Evolutionary conservation across 1,140 invertebrate genomes (phyloP).

Genomic region (Marisa cornuarietis): DNA sequence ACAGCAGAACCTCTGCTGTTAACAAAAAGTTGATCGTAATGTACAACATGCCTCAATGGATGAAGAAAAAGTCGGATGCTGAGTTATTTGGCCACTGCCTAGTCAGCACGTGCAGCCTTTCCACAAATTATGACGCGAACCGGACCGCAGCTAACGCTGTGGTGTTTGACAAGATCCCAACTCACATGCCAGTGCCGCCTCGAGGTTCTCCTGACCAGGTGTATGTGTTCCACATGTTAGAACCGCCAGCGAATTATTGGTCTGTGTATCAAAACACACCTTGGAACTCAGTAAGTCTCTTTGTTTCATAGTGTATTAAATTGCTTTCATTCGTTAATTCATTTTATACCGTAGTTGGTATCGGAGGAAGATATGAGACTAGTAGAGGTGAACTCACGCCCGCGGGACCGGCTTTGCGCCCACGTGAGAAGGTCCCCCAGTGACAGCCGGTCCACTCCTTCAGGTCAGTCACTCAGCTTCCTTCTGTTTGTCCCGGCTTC

Average conservation of each 20-base stretch:
- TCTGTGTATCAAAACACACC: not conserved
- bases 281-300: not conserved
- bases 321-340: not conserved
- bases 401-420: too few species aligned
- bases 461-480: too few species aligned
- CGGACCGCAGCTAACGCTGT: not conserved
- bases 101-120: not conserved
- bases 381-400: too few species aligned
- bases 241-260: not conserved
- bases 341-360: not conserved
- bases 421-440: too few species aligned
- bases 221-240: constrained; percentile 1
- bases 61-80: too few species aligned
- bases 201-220: not conserved
- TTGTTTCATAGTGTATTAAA: not conserved
- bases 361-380: too few species aligned
- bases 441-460: too few species aligned
- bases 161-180: not conserved
- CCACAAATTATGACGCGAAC: not conserved
- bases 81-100: too few species aligned
- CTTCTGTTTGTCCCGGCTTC: not conserved
- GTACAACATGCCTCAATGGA: too few species aligned
- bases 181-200: not conserved
- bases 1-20: too few species aligned
- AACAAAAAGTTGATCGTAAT: too few species aligned